A percentile compares a stretch with the other conserved stretches of the same genome.
Conservation (phyloP, 2,888 invertebrate genomes). For the Diadegma fenestrale region DNA sequence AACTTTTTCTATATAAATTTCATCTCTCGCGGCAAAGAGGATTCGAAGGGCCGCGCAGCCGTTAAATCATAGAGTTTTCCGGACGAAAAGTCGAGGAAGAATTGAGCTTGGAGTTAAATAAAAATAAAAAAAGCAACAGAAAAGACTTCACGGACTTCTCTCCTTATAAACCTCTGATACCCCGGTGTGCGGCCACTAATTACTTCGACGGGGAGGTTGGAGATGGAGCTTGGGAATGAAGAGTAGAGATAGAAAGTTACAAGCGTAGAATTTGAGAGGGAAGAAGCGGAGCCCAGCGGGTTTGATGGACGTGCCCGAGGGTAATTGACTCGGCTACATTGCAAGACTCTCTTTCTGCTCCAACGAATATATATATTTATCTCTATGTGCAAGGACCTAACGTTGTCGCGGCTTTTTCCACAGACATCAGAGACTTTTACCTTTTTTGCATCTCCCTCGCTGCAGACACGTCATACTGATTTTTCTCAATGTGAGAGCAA, state of each 20-base stretch:
- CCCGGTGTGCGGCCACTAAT: constrained; percentile 56
- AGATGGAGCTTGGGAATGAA: constrained; percentile 41
- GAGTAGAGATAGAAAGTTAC: constrained; percentile 26
- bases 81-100: constrained; percentile 38
- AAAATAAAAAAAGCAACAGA: not conserved
- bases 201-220: constrained; percentile 55
- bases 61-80: constrained; percentile 6
- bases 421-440: constrained; percentile 40
- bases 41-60: constrained; percentile 32
- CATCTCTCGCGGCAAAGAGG: constrained; percentile 10
- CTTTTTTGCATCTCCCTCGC: constrained; percentile 26
- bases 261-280: constrained; percentile 57
- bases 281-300: constrained; percentile 39
- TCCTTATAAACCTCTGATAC: constrained; percentile 52
- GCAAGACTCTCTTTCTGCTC: not conserved
- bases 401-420: constrained; percentile 57
- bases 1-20: not conserved
- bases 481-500: constrained; percentile 4
- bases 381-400: constrained; percentile 19
- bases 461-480: constrained; percentile 41
- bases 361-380: constrained; percentile 12
- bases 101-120: constrained; percentile 19
- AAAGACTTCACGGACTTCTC: constrained; percentile 38
- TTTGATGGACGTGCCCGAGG: constrained; percentile 57
- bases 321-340: constrained; percentile 59